These are phyloP conservation scores for Machaerirhynchus nigripectus DNA, from an alignment of 2,113 vertebrate species.

Conservation along the genomic window DNA sequence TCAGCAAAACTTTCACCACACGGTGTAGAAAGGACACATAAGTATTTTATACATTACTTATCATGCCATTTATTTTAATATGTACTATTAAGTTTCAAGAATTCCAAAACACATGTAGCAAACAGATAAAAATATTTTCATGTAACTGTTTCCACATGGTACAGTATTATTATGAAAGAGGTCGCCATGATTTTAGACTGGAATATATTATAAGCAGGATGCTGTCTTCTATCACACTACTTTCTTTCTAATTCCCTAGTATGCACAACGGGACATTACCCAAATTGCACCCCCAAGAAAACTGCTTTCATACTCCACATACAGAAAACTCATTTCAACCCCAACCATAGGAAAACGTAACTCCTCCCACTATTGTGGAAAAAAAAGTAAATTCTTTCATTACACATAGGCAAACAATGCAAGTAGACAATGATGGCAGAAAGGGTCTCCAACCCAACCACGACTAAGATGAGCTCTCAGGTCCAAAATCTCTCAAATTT, in stretches of 20 bases:
- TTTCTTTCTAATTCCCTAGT: neutral
- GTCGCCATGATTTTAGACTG: neutral
- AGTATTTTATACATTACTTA: neutral
- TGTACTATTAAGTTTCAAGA: neutral
- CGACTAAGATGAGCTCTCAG: neutral
- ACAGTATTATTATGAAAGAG: neutral
- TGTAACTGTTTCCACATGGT: neutral
- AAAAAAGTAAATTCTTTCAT: neutral
- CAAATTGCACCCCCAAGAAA: neutral
- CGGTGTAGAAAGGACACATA: neutral
- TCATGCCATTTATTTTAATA: neutral
- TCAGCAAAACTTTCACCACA: slow-evolving; percentile 12
- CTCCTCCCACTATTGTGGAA: neutral
- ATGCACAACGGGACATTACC: neutral
- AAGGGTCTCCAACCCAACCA: neutral
- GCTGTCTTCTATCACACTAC: neutral
- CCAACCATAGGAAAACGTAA: neutral
- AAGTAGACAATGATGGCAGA: neutral
- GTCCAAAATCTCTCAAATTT: neutral
- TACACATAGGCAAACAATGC: accelerated
- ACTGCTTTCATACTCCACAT: neutral
- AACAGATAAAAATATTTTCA: neutral
- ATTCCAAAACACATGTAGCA: neutral
- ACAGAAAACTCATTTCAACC: neutral
- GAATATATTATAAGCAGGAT: neutral